Evolutionary conservation across 2,888 invertebrate genomes (phyloP), one percentile per base, ranked within the genome.

Genomic region (Capitulum mitella): DNA sequence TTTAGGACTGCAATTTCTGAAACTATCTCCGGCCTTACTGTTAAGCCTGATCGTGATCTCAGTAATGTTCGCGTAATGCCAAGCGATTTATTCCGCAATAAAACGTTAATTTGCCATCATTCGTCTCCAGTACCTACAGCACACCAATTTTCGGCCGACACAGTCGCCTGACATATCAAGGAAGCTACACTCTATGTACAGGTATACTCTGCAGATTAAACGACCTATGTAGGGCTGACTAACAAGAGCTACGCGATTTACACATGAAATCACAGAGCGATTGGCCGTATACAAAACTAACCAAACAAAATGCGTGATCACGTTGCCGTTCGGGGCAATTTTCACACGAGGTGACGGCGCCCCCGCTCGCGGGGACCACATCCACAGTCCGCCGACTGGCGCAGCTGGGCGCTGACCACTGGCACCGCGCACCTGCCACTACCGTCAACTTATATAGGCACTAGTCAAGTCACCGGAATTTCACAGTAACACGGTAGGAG

Each of bases 271-370:
- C 70, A 70, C 70, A 40, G 70, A 70, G 70, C 70, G 12, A 10
- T 40, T 26, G 70, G 70, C 70, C 40, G 29, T 32, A 37, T 70
- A 70, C 70, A 70, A 70, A 70, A 70, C 70, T 70, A 70, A 70
- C 70, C 40, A 70, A 70, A 70, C 70, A 70, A 70, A 70, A 70
- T 70, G 70, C 70, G 70, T 70, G 40, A 70, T 70, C 70, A 70
- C 70, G 16, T 37, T 70, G 64, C 64, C 64, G 19, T 34, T 34
- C 29, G 64, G n/a, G n/a, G 64, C 64, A 29, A 64, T 64, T 64
- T 64, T 19, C 64, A 61, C n/a, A 64, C 64, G 64, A 64, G 58
- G 10, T 58, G 6, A 43, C 43, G 12, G n/a, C n/a, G n/a, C n/a
- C n/a, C 43, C 43, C 6, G 43, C 43, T 43, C 43, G 43, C 5